phyloP scores from a whole-genome alignment of 2,113 vertebrate genomes.

The Mionectes macconnelli region DNA sequence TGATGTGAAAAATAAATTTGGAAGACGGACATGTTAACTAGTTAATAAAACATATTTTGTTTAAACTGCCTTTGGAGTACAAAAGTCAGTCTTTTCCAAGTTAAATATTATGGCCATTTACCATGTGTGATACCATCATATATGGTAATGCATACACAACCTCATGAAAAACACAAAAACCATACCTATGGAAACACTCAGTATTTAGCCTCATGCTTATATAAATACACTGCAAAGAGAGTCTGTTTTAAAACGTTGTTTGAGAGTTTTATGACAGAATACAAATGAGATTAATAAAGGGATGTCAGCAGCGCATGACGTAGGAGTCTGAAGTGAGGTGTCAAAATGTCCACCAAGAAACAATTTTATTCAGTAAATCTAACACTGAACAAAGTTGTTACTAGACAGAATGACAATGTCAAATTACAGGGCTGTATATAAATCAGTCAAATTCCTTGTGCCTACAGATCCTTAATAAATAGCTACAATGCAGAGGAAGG shows the following conservation, averaged over 20 bases:
- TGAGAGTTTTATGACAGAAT: slow-evolving; percentile 37
- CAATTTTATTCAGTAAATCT: slow-evolving; percentile 55
- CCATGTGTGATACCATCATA: neutral
- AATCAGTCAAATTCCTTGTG: slow-evolving; percentile 49
- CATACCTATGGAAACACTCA: neutral
- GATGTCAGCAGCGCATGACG: slow-evolving; percentile 51
- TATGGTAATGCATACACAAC: neutral
- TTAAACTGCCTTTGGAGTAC: neutral
- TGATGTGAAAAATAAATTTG: neutral
- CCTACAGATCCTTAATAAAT: slow-evolving; percentile 40
- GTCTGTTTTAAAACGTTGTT: neutral
- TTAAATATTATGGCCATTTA: neutral
- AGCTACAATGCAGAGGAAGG: neutral
- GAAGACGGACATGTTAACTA: neutral
- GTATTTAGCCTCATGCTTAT: neutral
- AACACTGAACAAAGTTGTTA: slow-evolving; percentile 42
- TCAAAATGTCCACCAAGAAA: slow-evolving; percentile 56
- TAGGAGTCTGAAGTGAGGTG: slow-evolving; percentile 42
- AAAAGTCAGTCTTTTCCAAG: neutral
- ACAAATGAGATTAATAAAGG: slow-evolving; percentile 58
- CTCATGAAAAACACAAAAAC: neutral
- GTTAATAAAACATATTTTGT: neutral
- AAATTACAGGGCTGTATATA: slow-evolving; percentile 54
- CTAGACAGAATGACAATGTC: slow-evolving; percentile 50
- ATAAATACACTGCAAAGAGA: neutral